These are phyloP conservation scores for Drosophila fungiperda DNA, from an alignment of 2,888 invertebrate species.

Conservation along the genomic window DNA sequence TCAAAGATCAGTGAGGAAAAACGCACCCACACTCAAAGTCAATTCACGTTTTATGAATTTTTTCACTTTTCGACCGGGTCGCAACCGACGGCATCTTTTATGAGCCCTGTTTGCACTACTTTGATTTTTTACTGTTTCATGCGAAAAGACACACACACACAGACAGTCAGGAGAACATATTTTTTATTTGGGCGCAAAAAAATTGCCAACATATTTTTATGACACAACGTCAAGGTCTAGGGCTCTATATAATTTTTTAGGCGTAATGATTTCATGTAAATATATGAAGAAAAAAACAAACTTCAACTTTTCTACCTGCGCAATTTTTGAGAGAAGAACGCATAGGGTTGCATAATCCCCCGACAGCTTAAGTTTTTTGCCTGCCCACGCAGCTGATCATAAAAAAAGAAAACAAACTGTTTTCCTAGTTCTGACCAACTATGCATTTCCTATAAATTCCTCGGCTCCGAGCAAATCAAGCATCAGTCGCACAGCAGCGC, in stretches of 20 bases:
- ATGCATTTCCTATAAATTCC: slow-evolving; percentile 59
- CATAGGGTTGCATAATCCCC: slow-evolving; percentile 81
- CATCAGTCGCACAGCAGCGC: slow-evolving; percentile 68
- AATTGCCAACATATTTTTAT: slow-evolving; percentile 60
- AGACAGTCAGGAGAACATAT: slow-evolving; percentile 22
- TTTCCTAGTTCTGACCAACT: slow-evolving; percentile 23
- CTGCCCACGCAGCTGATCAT: slow-evolving; percentile 60
- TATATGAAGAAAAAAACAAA: slow-evolving; percentile 30
- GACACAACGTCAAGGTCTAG: slow-evolving; percentile 72
- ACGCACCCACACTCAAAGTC: slow-evolving; percentile 58
- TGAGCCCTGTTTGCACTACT: slow-evolving; percentile 74
- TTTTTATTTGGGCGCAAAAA: slow-evolving; percentile 54
- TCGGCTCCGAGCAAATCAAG: not conserved
- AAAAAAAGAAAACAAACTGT: slow-evolving; percentile 47
- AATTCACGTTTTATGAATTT: slow-evolving; percentile 51
- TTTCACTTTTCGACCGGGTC: slow-evolving; percentile 26
- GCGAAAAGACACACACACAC: slow-evolving; percentile 47
- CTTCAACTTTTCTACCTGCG: slow-evolving; percentile 57
- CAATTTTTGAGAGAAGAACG: slow-evolving; percentile 38
- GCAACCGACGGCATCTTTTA: slow-evolving; percentile 69
- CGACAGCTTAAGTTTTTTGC: slow-evolving; percentile 73
- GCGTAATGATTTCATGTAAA: slow-evolving; percentile 71
- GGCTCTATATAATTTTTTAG: slow-evolving; percentile 63
- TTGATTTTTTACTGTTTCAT: slow-evolving; percentile 77
- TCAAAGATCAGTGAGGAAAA: slow-evolving; percentile 46